Conservation (phyloP, 2,888 invertebrate species). For the Drosophila ezoana region DNA sequence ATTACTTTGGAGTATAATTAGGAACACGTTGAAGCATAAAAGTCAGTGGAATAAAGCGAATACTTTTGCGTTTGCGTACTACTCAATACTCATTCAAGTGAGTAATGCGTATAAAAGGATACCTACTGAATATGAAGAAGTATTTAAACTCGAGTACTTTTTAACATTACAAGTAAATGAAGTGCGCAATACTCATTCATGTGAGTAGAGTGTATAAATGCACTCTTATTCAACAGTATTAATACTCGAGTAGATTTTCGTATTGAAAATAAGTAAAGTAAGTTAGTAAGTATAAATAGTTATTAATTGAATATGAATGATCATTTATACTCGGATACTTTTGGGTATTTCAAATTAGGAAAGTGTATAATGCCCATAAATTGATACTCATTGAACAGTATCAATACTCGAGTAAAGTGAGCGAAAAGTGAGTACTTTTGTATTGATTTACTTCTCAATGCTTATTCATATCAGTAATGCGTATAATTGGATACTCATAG, state of each 20-base stretch:
- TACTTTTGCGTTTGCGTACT: not conserved
- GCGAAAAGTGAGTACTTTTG: not conserved
- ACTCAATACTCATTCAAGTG: not conserved
- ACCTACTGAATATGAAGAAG: not conserved
- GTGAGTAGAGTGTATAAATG: not conserved
- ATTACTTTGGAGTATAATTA: not conserved
- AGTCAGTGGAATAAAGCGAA: no score
- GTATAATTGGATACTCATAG: not conserved
- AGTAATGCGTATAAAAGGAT: not conserved
- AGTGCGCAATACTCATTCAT: not conserved
- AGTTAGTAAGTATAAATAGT: no score
- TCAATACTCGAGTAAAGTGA: not conserved
- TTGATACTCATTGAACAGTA: not conserved
- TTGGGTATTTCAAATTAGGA: no score
- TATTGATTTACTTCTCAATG: not conserved
- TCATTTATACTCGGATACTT: not conserved
- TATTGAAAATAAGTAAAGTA: no score
- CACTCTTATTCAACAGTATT: not conserved
- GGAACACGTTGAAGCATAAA: no score
- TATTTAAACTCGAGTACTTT: not conserved
- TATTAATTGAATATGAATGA: no score
- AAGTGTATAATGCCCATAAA: not conserved
- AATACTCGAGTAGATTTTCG: no score
- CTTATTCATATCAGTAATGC: not conserved
- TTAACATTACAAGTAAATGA: no score